Conservation (phyloP, 2,888 invertebrate genomes). For the Ormyrus pomaceus region DNA sequence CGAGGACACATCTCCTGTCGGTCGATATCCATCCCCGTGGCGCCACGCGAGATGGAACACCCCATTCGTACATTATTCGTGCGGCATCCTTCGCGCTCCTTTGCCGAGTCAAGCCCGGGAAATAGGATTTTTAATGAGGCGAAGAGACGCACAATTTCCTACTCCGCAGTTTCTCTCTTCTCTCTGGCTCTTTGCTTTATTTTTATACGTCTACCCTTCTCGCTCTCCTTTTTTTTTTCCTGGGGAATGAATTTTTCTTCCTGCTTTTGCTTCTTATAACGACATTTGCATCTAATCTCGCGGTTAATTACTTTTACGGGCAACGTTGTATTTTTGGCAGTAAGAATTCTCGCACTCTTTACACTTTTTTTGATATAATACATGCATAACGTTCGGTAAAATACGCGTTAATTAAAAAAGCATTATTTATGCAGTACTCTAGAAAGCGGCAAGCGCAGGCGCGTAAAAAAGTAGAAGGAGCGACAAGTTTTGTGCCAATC, state of each 20-base stretch:
- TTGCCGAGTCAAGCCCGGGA: conserved; percentile 18
- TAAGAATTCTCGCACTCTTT: too few species aligned
- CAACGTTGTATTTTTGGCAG: too few species aligned
- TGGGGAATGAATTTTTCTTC: neutral
- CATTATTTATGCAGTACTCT: too few species aligned
- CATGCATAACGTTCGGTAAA: too few species aligned
- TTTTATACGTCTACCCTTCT: conserved; percentile 2
- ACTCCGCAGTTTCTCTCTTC: neutral
- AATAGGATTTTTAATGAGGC: conserved; percentile 67
- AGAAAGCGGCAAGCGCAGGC: neutral
- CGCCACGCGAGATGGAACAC: conserved; percentile 25
- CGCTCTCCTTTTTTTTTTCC: conserved; percentile 1
- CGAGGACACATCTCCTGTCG: conserved; percentile 20
- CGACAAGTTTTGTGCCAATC: conserved; percentile 37
- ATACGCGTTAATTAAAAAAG: too few species aligned
- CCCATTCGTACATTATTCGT: conserved; percentile 36
- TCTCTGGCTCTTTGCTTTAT: conserved; percentile 12
- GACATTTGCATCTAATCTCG: too few species aligned
- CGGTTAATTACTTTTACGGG: too few species aligned
- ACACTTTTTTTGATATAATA: too few species aligned
- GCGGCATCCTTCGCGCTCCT: conserved; percentile 16
- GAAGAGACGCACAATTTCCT: conserved; percentile 50
- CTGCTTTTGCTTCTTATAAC: too few species aligned
- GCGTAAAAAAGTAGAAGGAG: neutral
- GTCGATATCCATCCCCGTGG: conserved; percentile 48